phyloP scores from a whole-genome alignment of 1,140 invertebrate species.

The Schlechtendalia chinensis region DNA sequence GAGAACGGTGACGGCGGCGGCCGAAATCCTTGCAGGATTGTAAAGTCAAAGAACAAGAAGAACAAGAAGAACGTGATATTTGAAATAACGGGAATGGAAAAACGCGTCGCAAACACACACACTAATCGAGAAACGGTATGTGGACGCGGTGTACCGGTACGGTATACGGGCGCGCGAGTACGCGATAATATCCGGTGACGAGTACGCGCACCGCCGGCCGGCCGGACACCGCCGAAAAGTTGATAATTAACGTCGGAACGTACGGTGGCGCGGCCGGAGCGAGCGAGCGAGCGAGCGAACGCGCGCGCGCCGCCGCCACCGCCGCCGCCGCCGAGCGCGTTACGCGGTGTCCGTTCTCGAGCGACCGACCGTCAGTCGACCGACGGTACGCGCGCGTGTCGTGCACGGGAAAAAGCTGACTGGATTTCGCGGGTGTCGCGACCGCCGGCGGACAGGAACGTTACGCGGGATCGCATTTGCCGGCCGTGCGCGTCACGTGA shows the following conservation, averaged over 20 bases:
- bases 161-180: too few relatives aligned
- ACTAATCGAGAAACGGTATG: too few relatives aligned
- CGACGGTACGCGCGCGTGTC: constrained; percentile 21
- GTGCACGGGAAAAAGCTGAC: constrained; percentile 16
- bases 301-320: constrained; percentile 41
- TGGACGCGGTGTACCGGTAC: too few relatives aligned
- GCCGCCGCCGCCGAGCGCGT: constrained; percentile 4
- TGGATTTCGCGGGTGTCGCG: neutral
- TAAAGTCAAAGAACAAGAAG: too few relatives aligned
- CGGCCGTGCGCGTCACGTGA: too few relatives aligned
- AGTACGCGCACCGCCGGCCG: neutral
- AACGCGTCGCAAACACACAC: too few relatives aligned
- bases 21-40: too few relatives aligned
- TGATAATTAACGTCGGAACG: constrained; percentile 42
- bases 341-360: constrained; percentile 34
- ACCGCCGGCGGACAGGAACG: neutral
- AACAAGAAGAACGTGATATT: too few relatives aligned
- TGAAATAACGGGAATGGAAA: too few relatives aligned
- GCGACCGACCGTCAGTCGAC: constrained; percentile 10
- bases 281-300: constrained; percentile 12
- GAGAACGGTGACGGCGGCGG: too few relatives aligned
- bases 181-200: constrained; percentile 45
- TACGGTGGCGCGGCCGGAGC: constrained; percentile 3
- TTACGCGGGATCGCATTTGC: neutral
- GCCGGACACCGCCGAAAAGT: constrained; percentile 27